Evolutionary conservation across 2,113 vertebrate genomes (phyloP), one percentile per base, ranked within the genome.

Genomic region (Engraulis encrasicolus): DNA sequence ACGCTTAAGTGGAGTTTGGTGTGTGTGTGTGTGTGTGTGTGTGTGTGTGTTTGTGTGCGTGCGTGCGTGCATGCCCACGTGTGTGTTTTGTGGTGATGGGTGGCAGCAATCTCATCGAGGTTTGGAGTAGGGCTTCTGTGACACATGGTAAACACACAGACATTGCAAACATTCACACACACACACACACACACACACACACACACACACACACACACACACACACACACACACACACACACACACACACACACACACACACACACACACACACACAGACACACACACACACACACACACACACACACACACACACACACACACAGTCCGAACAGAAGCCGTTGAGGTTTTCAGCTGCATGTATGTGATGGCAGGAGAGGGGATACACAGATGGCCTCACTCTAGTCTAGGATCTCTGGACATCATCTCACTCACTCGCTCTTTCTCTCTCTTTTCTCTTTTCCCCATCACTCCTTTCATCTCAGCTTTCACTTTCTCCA

Each of bases 71-170:
- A 23, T 6, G 58, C n/a, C n/a, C n/a, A n/a, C n/a, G 58, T 66
- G 7, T 66, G 58, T 66, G 23, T 89, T 52, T 92, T 85, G 66
- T 40, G 49, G 78, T 18, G 37, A 20, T 15, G 23, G 50, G 34
- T 54, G 14, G 37, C 15, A 7, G 6, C 34, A 3, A 36, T 27
- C 23, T 52, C 18, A 23, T 54, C 54, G 2, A 66, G 58, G 37
- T 52, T n/a, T 58, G 27, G 37, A 34, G 52, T 52, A n/a, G 27
- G 23, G 12, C 4, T 37, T 19, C 12, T 80, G 80, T 58, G 82
- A 50, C 40, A 50, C 23, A 37, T 7, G 20, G 6, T 11, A 66
- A 66, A 66, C 54, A 66, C 23, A 66, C 58, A n/a, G 19, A n/a
- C n/a, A n/a, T n/a, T n/a, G n/a, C 40, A 45, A 3, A 45, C 40